Percentiles rank a stretch among this genome's conserved stretches.
Conservation (phyloP, 2,113 vertebrate genomes). For the Strigops habroptila region DNA sequence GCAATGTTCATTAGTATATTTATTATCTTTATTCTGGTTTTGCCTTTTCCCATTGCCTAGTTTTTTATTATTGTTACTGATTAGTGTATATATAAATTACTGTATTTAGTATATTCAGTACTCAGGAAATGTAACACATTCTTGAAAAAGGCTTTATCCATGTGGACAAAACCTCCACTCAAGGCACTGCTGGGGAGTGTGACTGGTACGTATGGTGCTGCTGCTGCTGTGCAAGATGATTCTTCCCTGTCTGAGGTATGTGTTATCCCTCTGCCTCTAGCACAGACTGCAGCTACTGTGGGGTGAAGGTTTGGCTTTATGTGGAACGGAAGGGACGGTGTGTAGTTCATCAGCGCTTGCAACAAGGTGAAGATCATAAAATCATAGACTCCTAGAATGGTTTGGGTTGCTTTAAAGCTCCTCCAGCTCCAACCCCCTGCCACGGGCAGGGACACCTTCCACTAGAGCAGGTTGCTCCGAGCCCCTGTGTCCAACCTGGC, state of each 20-base stretch:
- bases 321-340: rapidly evolving
- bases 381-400: neutral
- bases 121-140: neutral
- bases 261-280: neutral
- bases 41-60: neutral
- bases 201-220: neutral
- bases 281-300: neutral
- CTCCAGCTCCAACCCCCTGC: neutral
- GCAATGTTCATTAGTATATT: neutral
- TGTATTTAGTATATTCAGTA: neutral
- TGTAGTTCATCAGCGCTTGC: rapidly evolving
- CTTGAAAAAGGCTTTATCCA: neutral
- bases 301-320: neutral
- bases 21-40: neutral
- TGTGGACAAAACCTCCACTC: neutral
- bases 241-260: neutral
- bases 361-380: neutral
- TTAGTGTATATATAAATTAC: neutral
- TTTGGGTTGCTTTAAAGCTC: neutral
- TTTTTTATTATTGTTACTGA: neutral
- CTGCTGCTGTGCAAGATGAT: neutral
- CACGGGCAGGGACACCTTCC: neutral
- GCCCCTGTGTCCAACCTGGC: neutral
- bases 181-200: neutral
- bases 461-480: neutral